Percentiles rank a stretch among this genome's conserved stretches.
phyloP scores from a whole-genome alignment of 2,797 vertebrate genomes.

The Podarcis siculus region DNA sequence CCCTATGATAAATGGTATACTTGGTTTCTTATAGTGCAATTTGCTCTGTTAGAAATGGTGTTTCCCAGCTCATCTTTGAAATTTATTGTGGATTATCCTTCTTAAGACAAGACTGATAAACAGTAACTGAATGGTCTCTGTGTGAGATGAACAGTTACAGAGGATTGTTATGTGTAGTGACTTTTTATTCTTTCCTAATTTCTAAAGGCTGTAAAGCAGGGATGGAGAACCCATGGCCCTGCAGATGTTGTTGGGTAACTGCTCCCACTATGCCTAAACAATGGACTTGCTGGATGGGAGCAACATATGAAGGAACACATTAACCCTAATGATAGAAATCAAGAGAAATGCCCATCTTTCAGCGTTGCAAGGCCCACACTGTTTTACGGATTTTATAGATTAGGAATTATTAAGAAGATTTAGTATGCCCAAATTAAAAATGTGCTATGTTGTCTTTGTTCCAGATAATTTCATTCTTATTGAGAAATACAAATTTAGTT shows the following conservation, averaged over 20 bases:
- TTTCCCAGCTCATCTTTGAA: neutral
- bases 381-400: neutral
- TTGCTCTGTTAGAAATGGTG: neutral
- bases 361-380: neutral
- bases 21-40: neutral
- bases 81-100: neutral
- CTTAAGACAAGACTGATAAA: neutral
- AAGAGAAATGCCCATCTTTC: neutral
- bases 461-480: conserved; percentile 87
- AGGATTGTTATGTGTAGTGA: neutral
- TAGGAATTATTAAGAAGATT: neutral
- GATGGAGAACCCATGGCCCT: no score
- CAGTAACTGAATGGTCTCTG: neutral
- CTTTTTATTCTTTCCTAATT: neutral
- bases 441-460: conserved; percentile 46
- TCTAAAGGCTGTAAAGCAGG: neutral
- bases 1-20: neutral
- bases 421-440: neutral
- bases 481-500: conserved; percentile 85
- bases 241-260: no score
- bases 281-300: no score
- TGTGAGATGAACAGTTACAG: neutral
- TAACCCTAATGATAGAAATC: neutral
- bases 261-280: neutral
- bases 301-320: no score